Base-by-base conservation (phyloP, 2,113 vertebrate genomes). In the Forbesichthys papilliferus region DNA sequence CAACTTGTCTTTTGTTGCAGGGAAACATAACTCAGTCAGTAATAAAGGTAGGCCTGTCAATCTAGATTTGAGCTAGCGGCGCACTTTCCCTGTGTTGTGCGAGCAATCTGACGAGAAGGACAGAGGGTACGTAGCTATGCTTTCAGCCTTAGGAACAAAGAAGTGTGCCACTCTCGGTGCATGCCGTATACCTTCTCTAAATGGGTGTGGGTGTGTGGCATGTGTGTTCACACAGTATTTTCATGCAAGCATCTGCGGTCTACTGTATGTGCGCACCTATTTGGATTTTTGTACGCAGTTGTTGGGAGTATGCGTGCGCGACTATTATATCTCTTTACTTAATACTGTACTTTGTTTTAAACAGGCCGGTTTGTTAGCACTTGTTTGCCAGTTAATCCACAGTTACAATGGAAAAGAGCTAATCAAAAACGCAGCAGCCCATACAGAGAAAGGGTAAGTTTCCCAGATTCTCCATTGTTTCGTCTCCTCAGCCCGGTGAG, bases 21-120 rank as follows among this genome's bases (percentile, higher is more conserved):
- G 62, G 77, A 83, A 92, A 88, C 84, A 86, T 86, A 90, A 89
- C 81, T 88, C 73, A 78, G 84, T 84, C 83, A 77, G 82, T 88
- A 88, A 90, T 84, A 88, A 89, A 91, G 91, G 88, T 88, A 84
- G 77, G 67, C 71, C 81, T 88, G 89, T 89, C 91, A 90, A 76
- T 89, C 88, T 83, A 74, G 61, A 85, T 89, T 85, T 88, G 77
- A 85, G 88, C 81, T 60, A 60, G 73, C 66, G n/a, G 71, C 84
- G 81, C 80, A 82, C 84, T 85, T 85, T 88, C 66, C 58, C 64
- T 51, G 74, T 84, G 74, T 80, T 86, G 78, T 81, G 27, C 2
- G 82, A 88, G 80, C 63, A 80, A 88, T 88, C 78, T 84, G 87
- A 78, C 20, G 48, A 70, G 70, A 55, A 11, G 74, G 77, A 75